Evolutionary conservation across 1,140 invertebrate species (phyloP).

Genomic region (Brachionus angularis): DNA sequence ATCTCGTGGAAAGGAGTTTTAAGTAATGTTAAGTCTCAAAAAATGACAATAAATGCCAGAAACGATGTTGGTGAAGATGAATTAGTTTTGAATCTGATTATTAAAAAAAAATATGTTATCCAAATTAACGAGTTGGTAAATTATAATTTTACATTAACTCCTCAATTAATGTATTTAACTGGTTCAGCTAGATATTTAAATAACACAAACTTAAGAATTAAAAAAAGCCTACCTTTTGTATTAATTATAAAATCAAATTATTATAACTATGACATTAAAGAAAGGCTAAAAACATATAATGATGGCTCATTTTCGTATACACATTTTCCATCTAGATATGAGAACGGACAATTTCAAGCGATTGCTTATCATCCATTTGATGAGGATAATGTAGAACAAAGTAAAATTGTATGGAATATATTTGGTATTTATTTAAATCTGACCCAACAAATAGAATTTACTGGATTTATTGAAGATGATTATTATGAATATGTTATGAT

Average conservation of each 20-base stretch:
- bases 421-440: not conserved
- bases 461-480: not conserved
- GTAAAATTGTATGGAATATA: not conserved
- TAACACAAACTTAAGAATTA: not conserved
- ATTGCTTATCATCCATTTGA: not conserved
- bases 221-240: not conserved
- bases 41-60: not conserved
- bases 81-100: not conserved
- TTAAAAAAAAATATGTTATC: not conserved
- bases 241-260: not conserved
- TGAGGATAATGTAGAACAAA: not conserved
- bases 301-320: not conserved
- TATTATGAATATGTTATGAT: not conserved
- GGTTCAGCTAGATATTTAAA: not conserved
- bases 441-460: not conserved
- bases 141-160: not conserved
- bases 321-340: not conserved
- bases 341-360: not conserved
- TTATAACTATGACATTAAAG: not conserved
- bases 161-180: not conserved
- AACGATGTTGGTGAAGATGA: not conserved
- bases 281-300: not conserved
- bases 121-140: not conserved
- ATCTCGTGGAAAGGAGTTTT: not conserved
- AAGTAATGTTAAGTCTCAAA: not conserved